Conservation (phyloP, 2,113 vertebrate species). For the Thalassoma bifasciatum region DNA sequence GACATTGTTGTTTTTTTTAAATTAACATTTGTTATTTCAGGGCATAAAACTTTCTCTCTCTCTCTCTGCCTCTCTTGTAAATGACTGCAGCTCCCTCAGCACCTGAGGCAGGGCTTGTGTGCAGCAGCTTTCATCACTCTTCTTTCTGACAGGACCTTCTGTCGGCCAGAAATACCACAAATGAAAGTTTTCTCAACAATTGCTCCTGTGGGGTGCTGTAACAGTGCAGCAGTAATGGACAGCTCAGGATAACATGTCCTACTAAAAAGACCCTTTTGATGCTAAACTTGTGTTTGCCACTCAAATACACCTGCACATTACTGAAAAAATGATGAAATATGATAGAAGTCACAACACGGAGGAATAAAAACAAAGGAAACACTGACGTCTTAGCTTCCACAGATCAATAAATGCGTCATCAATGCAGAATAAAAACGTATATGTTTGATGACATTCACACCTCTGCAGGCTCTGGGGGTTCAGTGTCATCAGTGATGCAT, state of each 20-base stretch:
- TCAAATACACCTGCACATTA: not conserved
- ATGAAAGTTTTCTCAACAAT: conserved; percentile 43
- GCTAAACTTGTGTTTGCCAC: not conserved
- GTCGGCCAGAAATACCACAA: conserved; percentile 22
- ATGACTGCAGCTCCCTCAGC: not conserved
- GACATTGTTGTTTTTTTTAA: conserved; percentile 19
- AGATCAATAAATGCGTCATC: too few relatives aligned
- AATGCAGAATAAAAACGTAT: too few relatives aligned
- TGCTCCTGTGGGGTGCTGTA: conserved; percentile 21
- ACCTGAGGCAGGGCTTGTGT: conserved; percentile 32
- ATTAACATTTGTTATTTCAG: conserved; percentile 39
- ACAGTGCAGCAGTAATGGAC: conserved; percentile 41
- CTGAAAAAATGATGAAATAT: not conserved
- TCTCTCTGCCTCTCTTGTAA: not conserved
- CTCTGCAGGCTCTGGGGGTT: not conserved
- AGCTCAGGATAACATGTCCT: conserved; percentile 7
- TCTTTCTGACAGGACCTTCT: not conserved
- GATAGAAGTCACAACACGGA: too few relatives aligned
- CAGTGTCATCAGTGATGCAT: not conserved
- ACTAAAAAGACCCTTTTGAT: conserved; percentile 12
- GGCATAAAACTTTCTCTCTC: not conserved
- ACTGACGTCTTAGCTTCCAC: too few relatives aligned
- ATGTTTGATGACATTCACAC: not conserved
- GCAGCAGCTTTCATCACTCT: not conserved
- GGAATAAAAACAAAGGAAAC: too few relatives aligned